These are phyloP conservation scores for Hirundichthys speculiger DNA, from an alignment of 2,113 vertebrate species.

Conservation along the genomic window DNA sequence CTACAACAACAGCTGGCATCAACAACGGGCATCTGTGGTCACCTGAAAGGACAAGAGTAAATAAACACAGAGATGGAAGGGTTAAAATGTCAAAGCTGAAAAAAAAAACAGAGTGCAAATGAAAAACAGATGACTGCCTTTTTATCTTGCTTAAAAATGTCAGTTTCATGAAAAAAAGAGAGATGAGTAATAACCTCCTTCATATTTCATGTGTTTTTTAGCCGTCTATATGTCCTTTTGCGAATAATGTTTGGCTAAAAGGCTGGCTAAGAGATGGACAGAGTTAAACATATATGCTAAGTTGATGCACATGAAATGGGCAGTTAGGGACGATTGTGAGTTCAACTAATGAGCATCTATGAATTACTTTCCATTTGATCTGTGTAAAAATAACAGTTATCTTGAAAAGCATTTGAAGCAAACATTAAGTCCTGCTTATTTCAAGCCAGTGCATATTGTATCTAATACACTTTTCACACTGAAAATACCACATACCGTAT, in stretches of 20 bases:
- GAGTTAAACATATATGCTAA: no score
- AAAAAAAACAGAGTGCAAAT: conserved; percentile 17
- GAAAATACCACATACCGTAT: no score
- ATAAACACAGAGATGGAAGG: conserved; percentile 39
- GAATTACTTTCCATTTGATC: background rate
- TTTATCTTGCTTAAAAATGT: background rate
- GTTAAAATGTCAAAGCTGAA: conserved; percentile 37
- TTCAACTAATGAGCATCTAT: background rate
- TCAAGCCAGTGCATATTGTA: background rate
- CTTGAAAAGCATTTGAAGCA: conserved; percentile 1
- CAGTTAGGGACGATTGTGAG: background rate
- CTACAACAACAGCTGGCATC: conserved; percentile 58
- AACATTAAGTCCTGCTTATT: background rate
- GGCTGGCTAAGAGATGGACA: no score
- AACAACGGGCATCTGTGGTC: conserved; percentile 10
- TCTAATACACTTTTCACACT: background rate
- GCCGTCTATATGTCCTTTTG: background rate
- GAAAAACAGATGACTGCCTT: conserved; percentile 23
- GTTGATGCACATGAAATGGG: no score
- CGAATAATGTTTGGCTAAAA: background rate
- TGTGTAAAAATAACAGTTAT: background rate
- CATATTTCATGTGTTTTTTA: background rate
- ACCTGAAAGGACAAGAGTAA: conserved; percentile 43
- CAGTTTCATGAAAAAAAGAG: background rate
- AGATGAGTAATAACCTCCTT: background rate